phyloP scores from a whole-genome alignment of 2,888 invertebrate species.

The Deilephila porcellus region DNA sequence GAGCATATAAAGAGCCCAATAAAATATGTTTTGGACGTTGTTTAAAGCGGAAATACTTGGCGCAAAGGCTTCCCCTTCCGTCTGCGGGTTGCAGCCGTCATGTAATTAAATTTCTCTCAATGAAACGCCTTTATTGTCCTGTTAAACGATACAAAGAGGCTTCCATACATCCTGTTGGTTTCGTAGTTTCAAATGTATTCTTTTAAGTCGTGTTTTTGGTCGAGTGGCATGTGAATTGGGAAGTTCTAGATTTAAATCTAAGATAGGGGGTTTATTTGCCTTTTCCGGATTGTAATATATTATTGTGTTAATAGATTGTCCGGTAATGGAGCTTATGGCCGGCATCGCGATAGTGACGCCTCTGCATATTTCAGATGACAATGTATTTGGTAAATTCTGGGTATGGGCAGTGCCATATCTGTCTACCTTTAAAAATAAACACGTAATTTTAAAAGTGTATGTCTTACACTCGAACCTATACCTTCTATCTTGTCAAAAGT shows the following conservation, averaged over 20 bases:
- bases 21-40: conserved; percentile 25
- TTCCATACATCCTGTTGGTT: not conserved
- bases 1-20: conserved; percentile 9
- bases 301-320: too few species aligned
- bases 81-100: conserved; percentile 20
- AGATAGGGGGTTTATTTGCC: too few species aligned
- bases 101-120: conserved; percentile 29
- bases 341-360: too few species aligned
- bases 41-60: conserved; percentile 30
- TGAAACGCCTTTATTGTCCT: conserved; percentile 25
- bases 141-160: not conserved
- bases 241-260: not conserved
- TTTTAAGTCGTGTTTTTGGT: not conserved
- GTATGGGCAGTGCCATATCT: too few species aligned
- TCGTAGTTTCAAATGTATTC: not conserved
- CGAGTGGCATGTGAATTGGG: not conserved
- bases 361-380: too few species aligned
- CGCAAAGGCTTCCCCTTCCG: conserved; percentile 31
- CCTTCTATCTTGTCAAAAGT: not conserved
- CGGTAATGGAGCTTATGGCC: too few species aligned
- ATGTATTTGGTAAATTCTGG: too few species aligned
- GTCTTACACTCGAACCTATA: too few species aligned
- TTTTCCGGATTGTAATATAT: too few species aligned
- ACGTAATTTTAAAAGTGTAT: too few species aligned
- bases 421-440: too few species aligned